Percentiles rank a stretch among this genome's conserved stretches.
phyloP scores from a whole-genome alignment of 2,113 vertebrate genomes.

The Dipodomys merriami region DNA sequence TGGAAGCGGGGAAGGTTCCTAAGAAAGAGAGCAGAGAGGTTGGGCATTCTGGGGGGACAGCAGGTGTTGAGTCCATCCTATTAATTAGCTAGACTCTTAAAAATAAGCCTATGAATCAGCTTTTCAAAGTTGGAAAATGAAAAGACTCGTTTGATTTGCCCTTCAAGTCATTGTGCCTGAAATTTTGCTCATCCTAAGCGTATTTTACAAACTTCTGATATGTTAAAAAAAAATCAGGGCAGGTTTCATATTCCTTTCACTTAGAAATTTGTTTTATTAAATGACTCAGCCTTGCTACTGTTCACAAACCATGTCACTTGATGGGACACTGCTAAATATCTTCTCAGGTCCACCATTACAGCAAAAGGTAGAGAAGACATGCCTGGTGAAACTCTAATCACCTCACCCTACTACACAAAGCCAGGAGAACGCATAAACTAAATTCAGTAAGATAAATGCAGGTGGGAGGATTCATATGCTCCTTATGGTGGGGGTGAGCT shows the following conservation, averaged over 20 bases:
- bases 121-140: constrained; percentile 34
- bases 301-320: background rate
- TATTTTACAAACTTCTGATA: background rate
- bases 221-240: background rate
- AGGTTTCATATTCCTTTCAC: background rate
- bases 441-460: background rate
- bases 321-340: background rate
- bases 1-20: background rate
- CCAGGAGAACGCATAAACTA: constrained; percentile 26
- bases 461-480: background rate
- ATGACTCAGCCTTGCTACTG: background rate
- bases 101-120: constrained; percentile 67
- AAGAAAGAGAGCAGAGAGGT: constrained; percentile 21
- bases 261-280: constrained; percentile 27
- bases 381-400: constrained; percentile 10
- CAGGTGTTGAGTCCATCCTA: background rate
- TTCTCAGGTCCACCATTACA: background rate
- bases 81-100: constrained; percentile 56
- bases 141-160: constrained; percentile 41
- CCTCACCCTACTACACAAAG: background rate
- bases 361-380: background rate
- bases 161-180: background rate
- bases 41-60: background rate
- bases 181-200: constrained; percentile 5
- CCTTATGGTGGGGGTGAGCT: background rate